Conservation (phyloP, 2,888 invertebrate genomes). For the Acronicta psi region DNA sequence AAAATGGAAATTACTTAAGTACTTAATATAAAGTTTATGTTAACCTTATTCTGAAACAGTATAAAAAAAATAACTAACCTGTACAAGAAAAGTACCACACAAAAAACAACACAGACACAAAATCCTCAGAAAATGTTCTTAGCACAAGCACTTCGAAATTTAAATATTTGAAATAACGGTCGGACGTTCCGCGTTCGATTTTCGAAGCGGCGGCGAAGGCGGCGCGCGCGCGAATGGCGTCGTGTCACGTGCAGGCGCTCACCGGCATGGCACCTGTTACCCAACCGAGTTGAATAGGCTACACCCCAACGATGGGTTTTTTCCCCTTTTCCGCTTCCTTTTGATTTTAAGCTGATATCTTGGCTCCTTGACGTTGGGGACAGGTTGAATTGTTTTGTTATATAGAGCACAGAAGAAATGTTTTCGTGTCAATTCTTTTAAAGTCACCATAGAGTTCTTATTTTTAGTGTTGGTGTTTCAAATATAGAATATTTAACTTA, state of each 20-base stretch:
- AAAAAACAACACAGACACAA: conserved; percentile 77
- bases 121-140: conserved; percentile 80
- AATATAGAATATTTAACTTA: background rate
- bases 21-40: conserved; percentile 5
- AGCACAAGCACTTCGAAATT: conserved; percentile 78
- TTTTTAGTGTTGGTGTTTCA: background rate
- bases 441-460: background rate
- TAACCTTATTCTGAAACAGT: no score
- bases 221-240: conserved; percentile 86
- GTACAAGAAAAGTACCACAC: conserved; percentile 59
- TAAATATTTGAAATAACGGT: conserved; percentile 67
- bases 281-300: conserved; percentile 74
- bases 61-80: conserved; percentile 68
- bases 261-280: conserved; percentile 76
- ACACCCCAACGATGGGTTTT: conserved; percentile 59
- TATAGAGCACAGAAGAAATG: conserved; percentile 10
- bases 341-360: conserved; percentile 40
- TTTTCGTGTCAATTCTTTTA: background rate
- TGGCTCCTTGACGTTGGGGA: conserved; percentile 19
- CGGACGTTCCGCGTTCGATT: conserved; percentile 73
- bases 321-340: conserved; percentile 69
- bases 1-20: background rate
- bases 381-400: conserved; percentile 37
- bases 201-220: conserved; percentile 81
- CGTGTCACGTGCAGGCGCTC: conserved; percentile 78